Conservation (phyloP, 2,888 invertebrate species). For the Tachina fera region DNA sequence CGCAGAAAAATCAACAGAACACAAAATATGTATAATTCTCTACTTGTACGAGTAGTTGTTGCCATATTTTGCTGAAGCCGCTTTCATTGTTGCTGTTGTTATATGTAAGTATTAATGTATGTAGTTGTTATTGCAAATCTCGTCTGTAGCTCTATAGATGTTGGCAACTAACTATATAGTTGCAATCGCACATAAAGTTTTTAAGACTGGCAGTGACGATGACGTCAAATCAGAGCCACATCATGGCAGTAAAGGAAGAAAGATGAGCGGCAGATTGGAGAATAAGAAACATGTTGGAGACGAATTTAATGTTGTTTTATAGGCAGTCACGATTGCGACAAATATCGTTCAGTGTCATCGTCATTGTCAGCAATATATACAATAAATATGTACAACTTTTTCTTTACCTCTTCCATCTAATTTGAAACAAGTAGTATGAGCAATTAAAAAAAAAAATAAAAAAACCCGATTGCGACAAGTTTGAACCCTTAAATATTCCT, state of each 20-base stretch:
- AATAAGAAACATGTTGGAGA: constrained; percentile 22
- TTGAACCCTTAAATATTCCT: too few relatives aligned
- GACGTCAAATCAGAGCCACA: constrained; percentile 19
- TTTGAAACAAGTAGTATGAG: neutral
- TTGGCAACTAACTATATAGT: constrained; percentile 61
- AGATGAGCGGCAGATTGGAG: neutral
- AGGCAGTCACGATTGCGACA: constrained; percentile 68
- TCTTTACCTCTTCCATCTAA: neutral
- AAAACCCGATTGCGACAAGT: too few relatives aligned
- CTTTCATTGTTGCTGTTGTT: constrained; percentile 25
- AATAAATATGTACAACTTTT: neutral
- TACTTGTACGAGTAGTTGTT: constrained; percentile 47
- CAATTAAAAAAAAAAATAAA: too few relatives aligned
- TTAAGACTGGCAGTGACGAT: constrained; percentile 35
- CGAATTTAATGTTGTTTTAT: constrained; percentile 58
- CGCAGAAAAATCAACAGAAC: constrained; percentile 9
- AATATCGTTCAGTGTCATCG: constrained; percentile 66
- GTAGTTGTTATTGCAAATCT: constrained; percentile 16
- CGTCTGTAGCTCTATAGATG: constrained; percentile 38
- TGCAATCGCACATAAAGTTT: constrained; percentile 53
- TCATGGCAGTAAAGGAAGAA: neutral
- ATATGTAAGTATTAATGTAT: neutral
- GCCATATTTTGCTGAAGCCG: constrained; percentile 48
- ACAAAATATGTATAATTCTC: constrained; percentile 39
- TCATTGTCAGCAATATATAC: neutral